Conservation (phyloP, 2,113 vertebrate species). For the Hiodon tergisus region DNA sequence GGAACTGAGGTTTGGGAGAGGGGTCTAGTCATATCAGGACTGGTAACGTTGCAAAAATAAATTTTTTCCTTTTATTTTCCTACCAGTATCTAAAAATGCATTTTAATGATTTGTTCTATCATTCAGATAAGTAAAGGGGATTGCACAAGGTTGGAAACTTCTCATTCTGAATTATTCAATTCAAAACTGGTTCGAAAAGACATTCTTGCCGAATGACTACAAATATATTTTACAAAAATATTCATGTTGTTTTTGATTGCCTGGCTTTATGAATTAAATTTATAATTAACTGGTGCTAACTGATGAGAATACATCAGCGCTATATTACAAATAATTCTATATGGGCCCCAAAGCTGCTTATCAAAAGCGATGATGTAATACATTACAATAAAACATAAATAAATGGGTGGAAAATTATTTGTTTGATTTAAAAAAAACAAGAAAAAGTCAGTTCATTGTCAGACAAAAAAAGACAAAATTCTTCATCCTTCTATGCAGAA, state of each 20-base stretch:
- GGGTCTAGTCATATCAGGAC: slow-evolving; percentile 34
- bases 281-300: background rate
- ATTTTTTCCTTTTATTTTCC: slow-evolving; percentile 44
- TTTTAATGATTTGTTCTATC: background rate
- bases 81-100: slow-evolving; percentile 25
- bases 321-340: slow-evolving; percentile 3
- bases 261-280: slow-evolving; percentile 4
- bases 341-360: background rate
- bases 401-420: background rate
- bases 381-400: slow-evolving; percentile 4
- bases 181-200: too few species aligned
- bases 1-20: slow-evolving; percentile 57
- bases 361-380: slow-evolving; percentile 1
- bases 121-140: too few species aligned
- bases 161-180: too few species aligned
- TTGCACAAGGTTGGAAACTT: background rate
- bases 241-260: too few species aligned
- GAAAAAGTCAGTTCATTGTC: too few species aligned
- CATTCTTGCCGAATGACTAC: too few species aligned
- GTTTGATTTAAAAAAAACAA: background rate
- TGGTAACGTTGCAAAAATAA: slow-evolving; percentile 43
- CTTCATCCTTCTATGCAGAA: too few species aligned
- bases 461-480: too few species aligned
- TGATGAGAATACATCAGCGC: background rate
- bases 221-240: too few species aligned